A percentile compares a stretch with the other conserved stretches of the same genome.
These are phyloP conservation scores for Turnix velox DNA, from an alignment of 2,113 vertebrate genomes.

Conservation along the genomic window DNA sequence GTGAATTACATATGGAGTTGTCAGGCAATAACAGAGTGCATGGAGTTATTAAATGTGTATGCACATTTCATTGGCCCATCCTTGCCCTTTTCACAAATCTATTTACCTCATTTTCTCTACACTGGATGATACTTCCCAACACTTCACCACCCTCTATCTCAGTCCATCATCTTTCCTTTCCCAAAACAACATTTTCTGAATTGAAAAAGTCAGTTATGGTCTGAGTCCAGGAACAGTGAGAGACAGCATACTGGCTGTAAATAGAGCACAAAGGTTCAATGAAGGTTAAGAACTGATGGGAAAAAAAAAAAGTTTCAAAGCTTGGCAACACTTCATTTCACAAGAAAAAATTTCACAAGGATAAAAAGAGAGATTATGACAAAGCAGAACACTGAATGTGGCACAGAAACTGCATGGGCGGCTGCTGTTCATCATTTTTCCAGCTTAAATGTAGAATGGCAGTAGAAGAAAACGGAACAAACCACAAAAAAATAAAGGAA, in stretches of 20 bases:
- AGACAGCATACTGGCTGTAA: not conserved
- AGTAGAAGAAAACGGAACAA: not conserved
- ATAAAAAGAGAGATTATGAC: not conserved
- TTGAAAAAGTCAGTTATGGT: not conserved
- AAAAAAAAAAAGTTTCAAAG: not conserved
- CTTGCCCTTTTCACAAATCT: not conserved
- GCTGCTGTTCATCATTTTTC: not conserved
- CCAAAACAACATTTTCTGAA: not conserved
- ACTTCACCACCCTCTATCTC: not conserved
- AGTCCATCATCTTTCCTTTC: not conserved
- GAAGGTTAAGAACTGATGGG: not conserved
- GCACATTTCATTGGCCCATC: not conserved
- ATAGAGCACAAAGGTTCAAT: not conserved
- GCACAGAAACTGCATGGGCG: not conserved
- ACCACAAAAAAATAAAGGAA: not conserved
- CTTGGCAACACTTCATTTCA: not conserved
- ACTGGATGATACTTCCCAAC: not conserved
- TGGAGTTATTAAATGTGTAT: not conserved
- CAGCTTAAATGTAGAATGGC: not conserved
- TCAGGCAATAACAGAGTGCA: not conserved
- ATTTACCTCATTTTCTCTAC: not conserved
- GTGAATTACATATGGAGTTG: fast-evolving
- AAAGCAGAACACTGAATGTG: not conserved
- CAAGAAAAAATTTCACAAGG: fast-evolving
- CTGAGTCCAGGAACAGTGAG: not conserved